phyloP scores from a whole-genome alignment of 92 coral and sea anemone species.

The Phenganax subtilis region DNA sequence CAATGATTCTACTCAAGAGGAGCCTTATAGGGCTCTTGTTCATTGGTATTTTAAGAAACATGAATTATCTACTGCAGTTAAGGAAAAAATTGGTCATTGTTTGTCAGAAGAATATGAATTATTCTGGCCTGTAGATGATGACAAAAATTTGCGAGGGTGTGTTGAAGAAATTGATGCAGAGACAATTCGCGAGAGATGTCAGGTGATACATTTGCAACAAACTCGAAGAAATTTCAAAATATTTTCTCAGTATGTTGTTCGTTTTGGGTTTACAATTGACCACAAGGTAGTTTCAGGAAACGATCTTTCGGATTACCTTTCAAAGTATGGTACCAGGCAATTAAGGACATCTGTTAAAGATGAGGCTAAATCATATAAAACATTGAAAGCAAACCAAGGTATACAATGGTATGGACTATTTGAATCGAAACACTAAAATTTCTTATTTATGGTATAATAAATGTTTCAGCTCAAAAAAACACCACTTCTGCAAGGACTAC shows the following conservation, averaged over 20 bases:
- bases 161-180: conserved; percentile 70
- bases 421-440: no score
- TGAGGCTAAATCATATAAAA: no score
- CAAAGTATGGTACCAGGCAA: no score
- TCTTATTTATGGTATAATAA: no score
- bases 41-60: conserved; percentile 59
- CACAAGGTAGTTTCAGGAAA: conserved; percentile 37
- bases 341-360: no score
- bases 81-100: conserved; percentile 8
- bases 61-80: conserved; percentile 42
- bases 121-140: conserved; percentile 52
- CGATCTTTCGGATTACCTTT: neutral
- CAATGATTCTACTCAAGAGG: conserved; percentile 43
- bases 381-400: no score
- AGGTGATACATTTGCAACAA: conserved; percentile 40
- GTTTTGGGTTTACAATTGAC: conserved; percentile 61
- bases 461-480: conserved; percentile 7
- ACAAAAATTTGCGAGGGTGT: conserved; percentile 28
- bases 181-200: conserved; percentile 55
- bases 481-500: conserved; percentile 18
- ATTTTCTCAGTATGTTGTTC: conserved; percentile 54
- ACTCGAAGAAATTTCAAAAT: conserved; percentile 19
- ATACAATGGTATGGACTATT: no score
- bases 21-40: conserved; percentile 64
- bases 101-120: conserved; percentile 52